phyloP scores from a whole-genome alignment of 2,113 vertebrate genomes.

The Acrocephalus kingi region DNA sequence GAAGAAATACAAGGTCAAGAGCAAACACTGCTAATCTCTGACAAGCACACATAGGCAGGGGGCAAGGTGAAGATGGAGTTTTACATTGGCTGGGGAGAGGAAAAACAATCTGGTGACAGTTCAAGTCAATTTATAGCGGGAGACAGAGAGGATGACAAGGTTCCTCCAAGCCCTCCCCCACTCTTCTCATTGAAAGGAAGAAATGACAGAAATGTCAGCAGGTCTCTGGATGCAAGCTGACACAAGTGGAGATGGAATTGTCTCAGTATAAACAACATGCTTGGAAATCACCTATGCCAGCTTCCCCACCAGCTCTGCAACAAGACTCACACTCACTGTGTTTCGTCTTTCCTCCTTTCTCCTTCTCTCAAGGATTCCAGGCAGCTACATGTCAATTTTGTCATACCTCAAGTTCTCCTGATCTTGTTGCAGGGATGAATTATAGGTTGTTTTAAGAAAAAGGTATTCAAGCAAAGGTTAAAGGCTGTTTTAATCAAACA shows the following conservation, averaged over 20 bases:
- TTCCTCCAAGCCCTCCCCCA: neutral
- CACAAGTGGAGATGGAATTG: constrained; percentile 48
- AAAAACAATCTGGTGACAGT: constrained; percentile 2
- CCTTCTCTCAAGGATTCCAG: constrained; percentile 26
- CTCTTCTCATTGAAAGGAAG: neutral
- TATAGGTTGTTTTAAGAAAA: constrained; percentile 29
- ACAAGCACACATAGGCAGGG: neutral
- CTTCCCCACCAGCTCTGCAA: neutral
- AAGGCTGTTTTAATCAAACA: constrained; percentile 60
- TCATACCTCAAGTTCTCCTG: constrained; percentile 22
- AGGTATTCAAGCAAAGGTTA: constrained; percentile 42
- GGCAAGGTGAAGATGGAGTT: neutral
- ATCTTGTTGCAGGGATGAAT: constrained; percentile 26
- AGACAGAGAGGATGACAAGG: neutral
- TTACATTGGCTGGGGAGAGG: neutral
- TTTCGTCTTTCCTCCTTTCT: neutral
- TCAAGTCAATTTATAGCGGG: constrained; percentile 19
- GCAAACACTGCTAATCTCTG: neutral
- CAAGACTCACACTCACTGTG: neutral
- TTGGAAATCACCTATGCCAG: constrained; percentile 27
- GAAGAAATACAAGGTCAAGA: neutral
- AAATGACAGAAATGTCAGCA: constrained; percentile 39
- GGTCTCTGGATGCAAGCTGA: constrained; percentile 58
- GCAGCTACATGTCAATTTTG: constrained; percentile 20
- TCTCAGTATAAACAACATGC: constrained; percentile 52